Evolutionary conservation across 1,140 invertebrate genomes (phyloP), one percentile per base, ranked within the genome.

Genomic region (Cylas formicarius): DNA sequence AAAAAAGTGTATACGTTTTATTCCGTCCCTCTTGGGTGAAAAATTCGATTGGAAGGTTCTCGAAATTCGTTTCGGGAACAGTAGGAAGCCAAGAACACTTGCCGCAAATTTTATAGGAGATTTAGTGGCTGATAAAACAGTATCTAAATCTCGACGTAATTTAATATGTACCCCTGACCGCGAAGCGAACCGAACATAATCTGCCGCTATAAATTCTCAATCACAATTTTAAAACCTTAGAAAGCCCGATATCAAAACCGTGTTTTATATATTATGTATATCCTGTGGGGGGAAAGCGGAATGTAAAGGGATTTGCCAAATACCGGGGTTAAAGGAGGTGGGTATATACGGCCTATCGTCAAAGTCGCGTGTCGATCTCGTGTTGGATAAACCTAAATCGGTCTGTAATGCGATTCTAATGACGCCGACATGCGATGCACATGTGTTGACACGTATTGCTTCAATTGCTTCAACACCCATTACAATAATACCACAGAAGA

Each of bases 381-480:
- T 53, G 52, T 27, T 41, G 28, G 35, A 29, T 47, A 42, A 37
- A 26, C 22, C 48, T 38, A 53, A 50, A 50, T 50, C 23, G 33
- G 40, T 21, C 7, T 43, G 27, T 53, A 53, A 53, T 53, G 48
- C 31, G 39, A 50, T 50, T 46, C 38, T 50, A 50, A 53, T 53
- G 44, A 47, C 26, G 35, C 31, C 23, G 36, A 29, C 33, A 44
- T 53, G 52, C 24, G 49, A 44, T 22, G 27, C 44, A 49, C 52
- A 53, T 50, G 52, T 53, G 52, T 53, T 53, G 44, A 53, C 52
- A 50, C 44, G 21, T 43, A 46, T 41, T 36, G 28, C 37, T 42
- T 50, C 38, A 46, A 50, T 47, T 45, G 47, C 22, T 34, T 14
- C 19, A 22, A n/a, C n/a, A n/a, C n/a, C n/a, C n/a, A n/a, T n/a